Conservation (phyloP, 2,888 invertebrate genomes). For the Drosophila algonquin region DNA sequence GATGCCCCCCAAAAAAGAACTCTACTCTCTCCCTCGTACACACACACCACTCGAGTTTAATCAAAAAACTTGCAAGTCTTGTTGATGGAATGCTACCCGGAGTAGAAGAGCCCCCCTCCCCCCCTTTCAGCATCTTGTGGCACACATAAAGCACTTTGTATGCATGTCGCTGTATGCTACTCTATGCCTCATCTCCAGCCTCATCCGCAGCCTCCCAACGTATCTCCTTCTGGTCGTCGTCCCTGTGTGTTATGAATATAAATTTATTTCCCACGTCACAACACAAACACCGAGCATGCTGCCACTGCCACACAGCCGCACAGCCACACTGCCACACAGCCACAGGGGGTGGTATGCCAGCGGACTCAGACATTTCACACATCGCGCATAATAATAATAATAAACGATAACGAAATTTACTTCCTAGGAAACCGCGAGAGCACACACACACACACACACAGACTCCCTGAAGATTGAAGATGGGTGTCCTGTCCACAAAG, state of each 20-base stretch:
- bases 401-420: constrained; percentile 79
- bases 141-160: constrained; percentile 76
- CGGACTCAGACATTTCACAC: constrained; percentile 73
- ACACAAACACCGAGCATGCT: constrained; percentile 57
- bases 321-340: not conserved
- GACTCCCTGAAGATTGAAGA: constrained; percentile 5
- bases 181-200: constrained; percentile 16
- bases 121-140: constrained; percentile 58
- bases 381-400: constrained; percentile 78
- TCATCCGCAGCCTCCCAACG: constrained; percentile 8
- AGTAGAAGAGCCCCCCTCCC: constrained; percentile 24
- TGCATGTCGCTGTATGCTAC: constrained; percentile 63
- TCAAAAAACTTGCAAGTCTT: constrained; percentile 70
- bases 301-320: not conserved
- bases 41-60: constrained; percentile 54
- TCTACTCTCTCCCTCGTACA: constrained; percentile 11
- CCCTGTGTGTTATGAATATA: constrained; percentile 77
- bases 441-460: constrained; percentile 4
- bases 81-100: constrained; percentile 62
- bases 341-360: constrained; percentile 29
- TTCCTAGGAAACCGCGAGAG: constrained; percentile 61
- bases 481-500: constrained; percentile 52
- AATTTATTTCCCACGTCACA: constrained; percentile 79
- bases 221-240: constrained; percentile 35
- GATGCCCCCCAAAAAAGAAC: constrained; percentile 30